Base-by-base conservation (phyloP, 2,797 vertebrate species). In the Myotis daubentonii region DNA sequence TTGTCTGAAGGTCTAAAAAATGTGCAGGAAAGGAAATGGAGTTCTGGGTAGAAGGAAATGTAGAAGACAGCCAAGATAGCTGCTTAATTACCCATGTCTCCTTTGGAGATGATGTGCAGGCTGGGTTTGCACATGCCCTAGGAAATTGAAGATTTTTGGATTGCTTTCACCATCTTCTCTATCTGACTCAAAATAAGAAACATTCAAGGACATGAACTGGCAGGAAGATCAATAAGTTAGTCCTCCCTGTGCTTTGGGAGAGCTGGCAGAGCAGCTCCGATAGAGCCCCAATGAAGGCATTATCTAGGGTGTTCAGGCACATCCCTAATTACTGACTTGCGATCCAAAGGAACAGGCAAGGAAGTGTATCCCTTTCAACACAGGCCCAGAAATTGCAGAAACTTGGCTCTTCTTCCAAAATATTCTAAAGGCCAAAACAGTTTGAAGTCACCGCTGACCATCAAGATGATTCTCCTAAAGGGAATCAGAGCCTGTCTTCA, bases 401-500 rank as follows among this genome's bases (percentile, higher is more conserved):
- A 92, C 23, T 16, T 75, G 25, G 41, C 28, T 84, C 22, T 62
- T 91, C 68, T 93, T 89, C 72, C 86, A 91, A 89, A 94, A 95
- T 66, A 72, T 47, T 68, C n/a, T 36, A 62, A 92, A 38, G 33
- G 16, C 36, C 79, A 89, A 88, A 92, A 88, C 41, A 88, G 41
- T 71, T 60, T 83, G 51, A 90, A 12, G 33, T 10, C 44, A 78
- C 30, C 41, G 55, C 72, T 84, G 25, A 78, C 55, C n/a, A 53
- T 49, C 65, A 62, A 28, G 49, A 76, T 92, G 53, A 83, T 23
- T 86, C 88, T 93, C 38, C 38, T 38, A 44, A 33, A 60, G 49
- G 49, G n/a, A n/a, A 76, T 60, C 22, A 71, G 44, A 74, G 70
- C 10, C 49, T 28, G 6, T 84, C 47, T 91, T 74, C 30, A 85